Evolutionary conservation across 2,888 invertebrate species (phyloP).

Genomic region (Noctua fimbriata): DNA sequence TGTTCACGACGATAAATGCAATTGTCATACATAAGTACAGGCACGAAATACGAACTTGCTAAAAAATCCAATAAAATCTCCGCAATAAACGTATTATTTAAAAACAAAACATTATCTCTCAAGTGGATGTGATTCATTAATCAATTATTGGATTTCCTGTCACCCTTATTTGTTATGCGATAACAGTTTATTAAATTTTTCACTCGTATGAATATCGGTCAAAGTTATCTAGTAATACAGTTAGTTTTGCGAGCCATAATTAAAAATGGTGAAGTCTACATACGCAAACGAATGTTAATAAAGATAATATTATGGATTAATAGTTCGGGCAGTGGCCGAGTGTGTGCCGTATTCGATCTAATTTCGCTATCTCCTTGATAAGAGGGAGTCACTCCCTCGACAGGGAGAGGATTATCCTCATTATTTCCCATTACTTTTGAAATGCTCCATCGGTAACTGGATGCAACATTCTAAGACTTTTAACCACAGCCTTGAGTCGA

Average conservation of each 20-base stretch:
- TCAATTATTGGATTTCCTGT: constrained; percentile 80
- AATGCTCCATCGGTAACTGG: constrained; percentile 66
- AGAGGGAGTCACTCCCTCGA: constrained; percentile 79
- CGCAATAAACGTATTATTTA: constrained; percentile 55
- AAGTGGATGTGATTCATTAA: constrained; percentile 81
- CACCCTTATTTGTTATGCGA: constrained; percentile 81
- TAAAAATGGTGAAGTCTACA: constrained; percentile 81
- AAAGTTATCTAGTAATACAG: constrained; percentile 81
- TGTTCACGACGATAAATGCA: not conserved
- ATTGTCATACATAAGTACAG: not conserved
- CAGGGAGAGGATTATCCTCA: constrained; percentile 82
- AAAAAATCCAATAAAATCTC: constrained; percentile 47
- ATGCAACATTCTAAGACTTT: constrained; percentile 53
- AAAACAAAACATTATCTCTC: constrained; percentile 67
- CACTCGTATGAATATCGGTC: constrained; percentile 79
- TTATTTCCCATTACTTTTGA: constrained; percentile 81
- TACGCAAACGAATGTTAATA: constrained; percentile 81
- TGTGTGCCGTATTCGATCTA: constrained; percentile 82
- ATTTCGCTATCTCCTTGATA: constrained; percentile 86
- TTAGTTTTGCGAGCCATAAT: constrained; percentile 80
- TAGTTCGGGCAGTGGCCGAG: constrained; percentile 78
- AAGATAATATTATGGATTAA: constrained; percentile 79
- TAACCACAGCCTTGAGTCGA: constrained; percentile 51
- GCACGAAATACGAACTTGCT: not conserved
- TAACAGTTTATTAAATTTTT: constrained; percentile 87